Base-by-base conservation (phyloP, 2,113 vertebrate species). In the Urocitellus parryii region DNA sequence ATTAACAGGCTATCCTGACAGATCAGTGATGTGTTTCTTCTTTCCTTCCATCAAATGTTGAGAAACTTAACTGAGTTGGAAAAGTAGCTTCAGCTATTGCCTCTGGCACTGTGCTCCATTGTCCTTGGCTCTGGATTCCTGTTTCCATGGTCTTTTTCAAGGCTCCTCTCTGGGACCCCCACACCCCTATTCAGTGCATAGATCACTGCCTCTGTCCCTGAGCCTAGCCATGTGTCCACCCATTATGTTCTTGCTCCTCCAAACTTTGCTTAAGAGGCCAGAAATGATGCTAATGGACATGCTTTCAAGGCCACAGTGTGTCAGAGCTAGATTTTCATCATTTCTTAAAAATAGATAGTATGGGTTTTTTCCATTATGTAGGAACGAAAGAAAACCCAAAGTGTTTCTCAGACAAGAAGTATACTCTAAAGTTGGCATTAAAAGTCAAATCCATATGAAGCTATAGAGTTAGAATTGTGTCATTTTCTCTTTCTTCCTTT, bases 361-460 rank as follows among this genome's bases (percentile, higher is more conserved):
- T 42, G 14, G 77, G 68, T 51, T 90, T 81, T 81, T 51, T 25
- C 17, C 1, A 85, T 91, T 84, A 53, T 76, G 78, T 92, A 77
- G 37, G 51, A 79, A 93, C 81, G 29, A 88, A 78, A 84, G 34
- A 53, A 87, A 90, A 65, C 10, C 45, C 39, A 48, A 76, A 90
- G 34, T 76, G 34, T n/a, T 87, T 94, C 56, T 72, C 58, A 70
- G 56, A 37, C 39, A 79, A 63, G 83, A 86, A 77, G 63, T 32
- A 65, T 81, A 18, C 16, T 0, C 29, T 11, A 86, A 20, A 39
- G 11, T 73, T 85, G n/a, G 65, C 34, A 78, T 63, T 68, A 22
- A 91, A 95, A 90, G n/a, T 37, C 76, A 27, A 92, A 89, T 56
- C 48, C 81, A 76, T 56, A 90, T 16, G 65, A 89, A 53, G 8